These are phyloP conservation scores for Aplidium turbinatum DNA, from an alignment of 23 tunicate species.

Conservation along the genomic window DNA sequence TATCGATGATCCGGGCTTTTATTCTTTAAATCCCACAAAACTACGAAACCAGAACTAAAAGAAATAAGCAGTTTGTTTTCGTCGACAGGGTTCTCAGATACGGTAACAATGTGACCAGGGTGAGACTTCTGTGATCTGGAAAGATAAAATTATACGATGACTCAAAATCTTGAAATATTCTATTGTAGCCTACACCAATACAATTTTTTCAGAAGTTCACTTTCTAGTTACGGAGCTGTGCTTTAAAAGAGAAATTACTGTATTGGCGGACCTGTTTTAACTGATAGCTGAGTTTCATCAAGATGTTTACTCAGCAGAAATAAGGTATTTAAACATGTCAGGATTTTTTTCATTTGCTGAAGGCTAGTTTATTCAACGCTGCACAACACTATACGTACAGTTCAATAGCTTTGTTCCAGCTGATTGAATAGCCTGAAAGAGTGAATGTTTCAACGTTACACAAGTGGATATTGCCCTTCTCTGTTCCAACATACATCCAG, in stretches of 20 bases:
- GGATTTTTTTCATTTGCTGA: too few species aligned
- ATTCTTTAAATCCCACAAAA: slow-evolving; percentile 70
- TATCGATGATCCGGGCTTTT: slow-evolving; percentile 49
- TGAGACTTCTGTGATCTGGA: slow-evolving; percentile 59
- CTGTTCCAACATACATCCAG: slow-evolving; percentile 88
- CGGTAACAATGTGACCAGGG: slow-evolving; percentile 66
- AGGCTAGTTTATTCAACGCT: too few species aligned
- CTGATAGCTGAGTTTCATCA: too few species aligned
- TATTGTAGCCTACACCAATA: too few species aligned
- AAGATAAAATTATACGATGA: not conserved
- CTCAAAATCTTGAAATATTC: not conserved
- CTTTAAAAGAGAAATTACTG: too few species aligned
- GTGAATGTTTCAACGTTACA: slow-evolving; percentile 66
- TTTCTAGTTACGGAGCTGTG: too few species aligned
- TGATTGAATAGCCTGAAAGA: slow-evolving; percentile 77
- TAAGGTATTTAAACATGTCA: too few species aligned
- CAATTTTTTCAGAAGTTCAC: too few species aligned
- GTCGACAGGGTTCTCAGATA: slow-evolving; percentile 79
- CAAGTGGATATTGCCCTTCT: slow-evolving; percentile 67
- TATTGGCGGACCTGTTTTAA: too few species aligned
- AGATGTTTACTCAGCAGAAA: too few species aligned
- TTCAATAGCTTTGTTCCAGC: slow-evolving; percentile 92
- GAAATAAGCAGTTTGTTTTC: slow-evolving; percentile 66
- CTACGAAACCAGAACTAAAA: slow-evolving; percentile 53
- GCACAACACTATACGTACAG: too few species aligned